Base-by-base conservation (phyloP, 2,888 invertebrate genomes). In the Philhelius pedissequus region DNA sequence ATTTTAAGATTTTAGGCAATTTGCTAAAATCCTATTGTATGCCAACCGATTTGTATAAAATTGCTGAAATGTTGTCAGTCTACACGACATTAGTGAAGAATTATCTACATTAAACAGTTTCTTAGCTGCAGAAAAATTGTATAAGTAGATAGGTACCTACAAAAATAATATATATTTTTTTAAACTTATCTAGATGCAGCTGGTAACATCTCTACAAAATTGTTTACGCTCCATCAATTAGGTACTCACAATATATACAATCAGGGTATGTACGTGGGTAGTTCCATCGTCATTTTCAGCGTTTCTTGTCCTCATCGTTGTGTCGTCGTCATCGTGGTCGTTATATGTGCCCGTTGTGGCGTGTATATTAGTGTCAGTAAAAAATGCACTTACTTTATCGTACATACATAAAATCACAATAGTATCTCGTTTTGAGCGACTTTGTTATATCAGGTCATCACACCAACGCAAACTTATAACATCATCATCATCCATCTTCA, bases 161-260 rank as follows among this genome's bases (percentile, higher is more conserved):
- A n/a, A n/a, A n/a, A n/a, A n/a, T n/a, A n/a, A n/a, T n/a, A n/a
- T n/a, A n/a, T n/a, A n/a, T n/a, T n/a, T n/a, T n/a, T n/a, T n/a
- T n/a, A n/a, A n/a, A n/a, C n/a, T n/a, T n/a, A n/a, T n/a, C n/a
- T n/a, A n/a, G n/a, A n/a, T n/a, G n/a, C 11, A n/a, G 8, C 66
- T 79, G 79, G 83, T 79, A 83, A 71, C 74, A 35, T 74, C 40
- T n/a, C 7, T 8, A 0, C 9, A 50, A 66, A 69, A 70, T 79
- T 83, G 58, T 75, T 83, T 30, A 83, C 83, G 79, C 83, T 83
- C 58, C 58, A 79, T 62, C 79, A 79, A 74, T 66, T 69, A n/a
- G n/a, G n/a, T n/a, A 32, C 83, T 75, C 32, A 74, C 79, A 83
- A 64, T 69, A 73, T 69, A 73, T 32, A 78, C 69, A 43, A 52